These are phyloP conservation scores for Peribatodes rhomboidaria DNA, from an alignment of 2,888 invertebrate genomes.

Conservation along the genomic window DNA sequence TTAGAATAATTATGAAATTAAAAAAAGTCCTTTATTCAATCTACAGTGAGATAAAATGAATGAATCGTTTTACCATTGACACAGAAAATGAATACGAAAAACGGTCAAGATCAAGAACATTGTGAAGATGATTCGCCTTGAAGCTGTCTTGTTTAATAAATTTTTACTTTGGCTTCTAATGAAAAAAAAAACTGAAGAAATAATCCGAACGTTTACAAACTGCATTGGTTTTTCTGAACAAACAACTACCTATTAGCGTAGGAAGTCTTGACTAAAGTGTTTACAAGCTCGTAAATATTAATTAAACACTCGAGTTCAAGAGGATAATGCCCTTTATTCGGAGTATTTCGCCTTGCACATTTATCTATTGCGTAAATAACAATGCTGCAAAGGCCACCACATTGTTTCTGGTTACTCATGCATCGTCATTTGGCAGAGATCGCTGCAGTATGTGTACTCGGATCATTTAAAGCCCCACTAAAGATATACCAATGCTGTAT, in stretches of 20 bases:
- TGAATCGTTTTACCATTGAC: constrained; percentile 16
- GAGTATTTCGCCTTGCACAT: constrained; percentile 28
- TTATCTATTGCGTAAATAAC: constrained; percentile 51
- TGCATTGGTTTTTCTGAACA: background rate
- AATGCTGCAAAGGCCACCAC: constrained; percentile 52
- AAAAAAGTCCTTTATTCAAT: constrained; percentile 8
- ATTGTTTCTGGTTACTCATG: constrained; percentile 63
- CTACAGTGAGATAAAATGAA: constrained; percentile 20
- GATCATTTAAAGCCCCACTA: constrained; percentile 65
- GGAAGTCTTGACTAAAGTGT: constrained; percentile 8
- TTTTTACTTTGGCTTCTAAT: background rate
- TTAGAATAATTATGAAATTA: constrained; percentile 23
- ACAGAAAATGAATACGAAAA: constrained; percentile 28
- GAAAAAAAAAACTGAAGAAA: background rate
- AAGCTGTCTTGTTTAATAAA: background rate
- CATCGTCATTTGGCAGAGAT: constrained; percentile 74
- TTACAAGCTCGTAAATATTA: background rate
- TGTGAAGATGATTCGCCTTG: background rate
- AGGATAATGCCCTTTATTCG: constrained; percentile 30
- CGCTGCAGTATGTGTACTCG: constrained; percentile 66
- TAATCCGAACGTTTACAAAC: background rate
- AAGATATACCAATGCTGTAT: constrained; percentile 56
- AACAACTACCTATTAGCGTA: background rate
- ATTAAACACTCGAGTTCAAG: constrained; percentile 1
- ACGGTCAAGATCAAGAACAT: constrained; percentile 35